Percentiles rank a stretch among this genome's conserved stretches.
Evolutionary conservation across 1,140 invertebrate species (phyloP).

Genomic region (Drosophila neocordata): DNA sequence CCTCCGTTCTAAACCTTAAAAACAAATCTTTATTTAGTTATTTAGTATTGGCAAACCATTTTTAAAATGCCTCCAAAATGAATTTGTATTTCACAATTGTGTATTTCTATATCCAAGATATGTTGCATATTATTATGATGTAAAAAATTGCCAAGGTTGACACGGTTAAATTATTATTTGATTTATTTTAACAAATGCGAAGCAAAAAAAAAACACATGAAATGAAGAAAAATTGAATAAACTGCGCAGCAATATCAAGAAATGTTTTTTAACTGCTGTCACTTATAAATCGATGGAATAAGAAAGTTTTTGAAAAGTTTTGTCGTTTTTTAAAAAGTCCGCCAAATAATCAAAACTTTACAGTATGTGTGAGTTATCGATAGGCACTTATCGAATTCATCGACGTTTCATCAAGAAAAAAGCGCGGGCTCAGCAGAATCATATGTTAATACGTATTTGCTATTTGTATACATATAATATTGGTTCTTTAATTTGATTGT

Average conservation of each 20-base stretch:
- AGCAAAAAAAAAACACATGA: constrained; percentile 23
- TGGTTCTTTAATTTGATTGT: constrained; percentile 3
- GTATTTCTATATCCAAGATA: constrained; percentile 1
- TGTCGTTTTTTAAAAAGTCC: not conserved
- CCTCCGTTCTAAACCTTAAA: constrained; percentile 17
- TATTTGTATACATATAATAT: constrained; percentile 31
- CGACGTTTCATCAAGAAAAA: constrained; percentile 17
- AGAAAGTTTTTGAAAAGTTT: no score
- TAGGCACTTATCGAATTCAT: not conserved
- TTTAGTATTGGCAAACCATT: constrained; percentile 24
- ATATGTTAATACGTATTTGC: constrained; percentile 29
- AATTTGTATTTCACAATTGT: constrained; percentile 6
- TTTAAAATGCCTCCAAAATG: constrained; percentile 6
- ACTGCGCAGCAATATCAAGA: constrained; percentile 34
- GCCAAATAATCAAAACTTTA: not conserved
- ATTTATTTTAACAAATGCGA: constrained; percentile 44
- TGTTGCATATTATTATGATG: constrained; percentile 47
- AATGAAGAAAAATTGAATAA: constrained; percentile 27
- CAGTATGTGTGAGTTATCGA: constrained; percentile 10
- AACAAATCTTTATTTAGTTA: constrained; percentile 35
- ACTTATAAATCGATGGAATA: no score
- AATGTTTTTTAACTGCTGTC: no score
- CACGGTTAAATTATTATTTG: constrained; percentile 28
- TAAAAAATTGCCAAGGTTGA: constrained; percentile 26
- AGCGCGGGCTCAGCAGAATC: constrained; percentile 54